Evolutionary conservation across 2,113 vertebrate species (phyloP).

Genomic region (Crypturellus undulatus): DNA sequence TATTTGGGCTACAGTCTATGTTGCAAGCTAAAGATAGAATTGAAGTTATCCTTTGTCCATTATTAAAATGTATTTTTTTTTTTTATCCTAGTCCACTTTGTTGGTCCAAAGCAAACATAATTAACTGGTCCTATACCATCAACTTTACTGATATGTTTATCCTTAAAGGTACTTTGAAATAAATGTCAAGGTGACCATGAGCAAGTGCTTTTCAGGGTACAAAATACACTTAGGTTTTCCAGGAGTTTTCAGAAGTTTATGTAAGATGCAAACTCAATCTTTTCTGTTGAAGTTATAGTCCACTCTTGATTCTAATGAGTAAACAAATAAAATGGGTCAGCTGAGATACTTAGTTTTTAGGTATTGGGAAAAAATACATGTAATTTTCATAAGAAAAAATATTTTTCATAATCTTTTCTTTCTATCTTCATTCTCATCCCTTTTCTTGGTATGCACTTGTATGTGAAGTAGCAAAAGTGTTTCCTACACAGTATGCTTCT

Average conservation of each 20-base stretch:
- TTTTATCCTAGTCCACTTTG: not conserved
- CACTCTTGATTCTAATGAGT: not conserved
- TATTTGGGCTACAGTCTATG: not conserved
- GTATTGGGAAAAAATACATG: not conserved
- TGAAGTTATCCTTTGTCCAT: not conserved
- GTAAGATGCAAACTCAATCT: not conserved
- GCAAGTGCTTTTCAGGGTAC: not conserved
- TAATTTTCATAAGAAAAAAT: not conserved
- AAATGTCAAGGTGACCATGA: not conserved
- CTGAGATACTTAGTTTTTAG: not conserved
- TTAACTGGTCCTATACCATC: not conserved
- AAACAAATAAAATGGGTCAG: not conserved
- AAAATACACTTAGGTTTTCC: not conserved
- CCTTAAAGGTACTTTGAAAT: not conserved
- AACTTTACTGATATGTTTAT: not conserved
- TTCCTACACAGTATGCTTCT: not conserved
- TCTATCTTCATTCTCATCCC: not conserved
- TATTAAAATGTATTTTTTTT: not conserved
- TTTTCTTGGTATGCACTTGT: not conserved
- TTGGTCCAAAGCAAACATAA: not conserved
- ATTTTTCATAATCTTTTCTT: not conserved
- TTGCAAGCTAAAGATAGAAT: not conserved
- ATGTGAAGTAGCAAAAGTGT: not conserved
- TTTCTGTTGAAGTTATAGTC: not conserved
- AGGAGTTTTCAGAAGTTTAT: not conserved